Base-by-base conservation (phyloP, 2,797 vertebrate species). In the Sebastes trivittatus region DNA sequence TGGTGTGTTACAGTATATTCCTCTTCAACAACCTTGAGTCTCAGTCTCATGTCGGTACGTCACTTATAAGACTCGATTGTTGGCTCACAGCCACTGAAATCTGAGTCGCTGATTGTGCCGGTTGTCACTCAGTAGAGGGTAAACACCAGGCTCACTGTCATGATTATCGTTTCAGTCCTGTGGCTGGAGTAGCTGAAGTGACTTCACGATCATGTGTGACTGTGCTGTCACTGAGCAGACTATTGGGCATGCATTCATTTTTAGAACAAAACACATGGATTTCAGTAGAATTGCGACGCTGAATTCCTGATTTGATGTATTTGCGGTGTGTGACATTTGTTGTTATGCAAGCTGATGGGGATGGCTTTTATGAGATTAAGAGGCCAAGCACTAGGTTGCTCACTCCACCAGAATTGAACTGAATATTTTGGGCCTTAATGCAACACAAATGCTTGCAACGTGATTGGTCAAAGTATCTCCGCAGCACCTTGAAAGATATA, bases 51-150 rank as follows among this genome's bases (percentile, higher is more conserved):
- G 61, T 78, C 29, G 66, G 42, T 14, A 25, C 18, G 27, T 85
- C 85, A 2, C 34, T 46, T 67, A 25, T 62, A 10, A 62, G 46
- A 32, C 77, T 70, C 22, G 20, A 16, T 29, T 46, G 68, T 27
- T 89, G 86, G 80, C 85, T 85, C 34, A 1, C 3, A 61, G 84
- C 78, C 85, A 63, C 58, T 20, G 3, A 13, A 22, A 55, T 55
- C 74, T 42, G 81, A 86, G 77, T 77, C 76, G 87, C 87, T 86
- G 87, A 90, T 85, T 55, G 82, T 75, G 72, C 62, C n/a, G 62
- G 36, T 86, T 84, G 84, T 91, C 91, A 89, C 85, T 89, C 88
- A 87, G 83, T 70, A 74, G 72, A 77, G 46, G 67, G 75, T 86
- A 66, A 88, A 92, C 75, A 76, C 75, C 58, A 13, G 49, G 38